phyloP scores from a whole-genome alignment of 2,888 invertebrate species.

The Bugula neritina region DNA sequence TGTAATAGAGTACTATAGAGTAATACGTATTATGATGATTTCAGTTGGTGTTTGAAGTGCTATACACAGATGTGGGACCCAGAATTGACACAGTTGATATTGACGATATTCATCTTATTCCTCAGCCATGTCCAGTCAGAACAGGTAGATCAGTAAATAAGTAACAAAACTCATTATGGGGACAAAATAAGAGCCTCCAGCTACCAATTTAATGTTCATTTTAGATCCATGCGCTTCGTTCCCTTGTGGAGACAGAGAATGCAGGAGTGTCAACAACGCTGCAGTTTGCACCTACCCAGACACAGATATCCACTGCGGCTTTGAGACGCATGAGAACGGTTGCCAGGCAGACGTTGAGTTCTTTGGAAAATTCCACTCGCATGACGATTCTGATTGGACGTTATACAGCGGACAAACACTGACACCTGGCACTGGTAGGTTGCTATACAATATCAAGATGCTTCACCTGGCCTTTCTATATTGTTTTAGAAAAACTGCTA shows the following conservation, averaged over 20 bases:
- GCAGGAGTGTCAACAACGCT: background rate
- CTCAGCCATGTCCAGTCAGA: background rate
- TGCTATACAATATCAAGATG: too few relatives aligned
- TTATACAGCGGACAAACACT: background rate
- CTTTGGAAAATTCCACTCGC: background rate
- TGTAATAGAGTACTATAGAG: background rate
- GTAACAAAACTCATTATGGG: too few relatives aligned
- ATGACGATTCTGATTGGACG: conserved; percentile 16
- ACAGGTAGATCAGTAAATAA: too few relatives aligned
- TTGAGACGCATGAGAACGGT: conserved; percentile 13
- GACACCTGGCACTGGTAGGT: conserved; percentile 14
- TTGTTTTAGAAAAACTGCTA: too few relatives aligned
- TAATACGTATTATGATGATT: background rate
- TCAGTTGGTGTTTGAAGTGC: conserved; percentile 15
- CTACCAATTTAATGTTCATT: too few relatives aligned
- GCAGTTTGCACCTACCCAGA: conserved; percentile 21
- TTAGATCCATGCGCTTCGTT: conserved; percentile 22
- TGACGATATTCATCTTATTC: background rate
- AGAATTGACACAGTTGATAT: conserved; percentile 22
- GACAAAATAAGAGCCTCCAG: too few relatives aligned
- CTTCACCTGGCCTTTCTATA: too few relatives aligned
- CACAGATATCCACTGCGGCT: conserved; percentile 24
- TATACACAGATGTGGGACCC: conserved; percentile 1
- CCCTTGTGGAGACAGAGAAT: conserved; percentile 13
- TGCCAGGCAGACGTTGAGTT: conserved; percentile 20